Percentiles rank a stretch among this genome's conserved stretches.
These are phyloP conservation scores for Naja naja DNA, from an alignment of 2,113 vertebrate species.

Conservation along the genomic window DNA sequence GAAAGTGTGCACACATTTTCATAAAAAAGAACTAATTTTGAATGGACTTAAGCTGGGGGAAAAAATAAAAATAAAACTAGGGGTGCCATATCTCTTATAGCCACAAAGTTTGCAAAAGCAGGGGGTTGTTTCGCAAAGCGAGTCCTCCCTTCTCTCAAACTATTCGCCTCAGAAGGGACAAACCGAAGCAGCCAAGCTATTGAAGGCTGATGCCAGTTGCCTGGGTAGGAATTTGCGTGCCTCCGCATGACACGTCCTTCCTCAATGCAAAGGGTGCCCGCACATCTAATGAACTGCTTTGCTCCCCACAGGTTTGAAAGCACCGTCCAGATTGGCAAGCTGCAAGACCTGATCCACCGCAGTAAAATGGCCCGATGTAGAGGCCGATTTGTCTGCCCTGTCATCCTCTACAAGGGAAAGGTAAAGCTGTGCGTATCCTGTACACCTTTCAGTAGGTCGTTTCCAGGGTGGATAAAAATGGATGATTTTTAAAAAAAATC, in stretches of 20 bases:
- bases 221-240: background rate
- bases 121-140: background rate
- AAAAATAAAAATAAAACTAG: background rate
- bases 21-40: background rate
- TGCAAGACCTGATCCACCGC: slow-evolving; percentile 93
- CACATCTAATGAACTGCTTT: background rate
- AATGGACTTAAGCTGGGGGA: background rate
- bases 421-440: slow-evolving; percentile 63
- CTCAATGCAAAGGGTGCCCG: background rate
- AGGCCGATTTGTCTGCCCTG: slow-evolving; percentile 94
- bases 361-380: slow-evolving; percentile 95
- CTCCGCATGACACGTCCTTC: background rate
- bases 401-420: slow-evolving; percentile 98
- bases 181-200: background rate
- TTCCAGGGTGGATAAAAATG: too few relatives aligned
- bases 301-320: slow-evolving; percentile 83
- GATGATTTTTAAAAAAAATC: too few relatives aligned
- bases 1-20: background rate
- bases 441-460: background rate
- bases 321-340: slow-evolving; percentile 85
- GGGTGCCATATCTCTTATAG: background rate
- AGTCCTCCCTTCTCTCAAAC: background rate
- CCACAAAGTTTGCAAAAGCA: background rate
- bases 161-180: background rate
- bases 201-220: background rate